A percentile compares a stretch with the other conserved stretches of the same genome.
phyloP scores from a whole-genome alignment of 2,888 invertebrate species.

The Gordius sp. region DNA sequence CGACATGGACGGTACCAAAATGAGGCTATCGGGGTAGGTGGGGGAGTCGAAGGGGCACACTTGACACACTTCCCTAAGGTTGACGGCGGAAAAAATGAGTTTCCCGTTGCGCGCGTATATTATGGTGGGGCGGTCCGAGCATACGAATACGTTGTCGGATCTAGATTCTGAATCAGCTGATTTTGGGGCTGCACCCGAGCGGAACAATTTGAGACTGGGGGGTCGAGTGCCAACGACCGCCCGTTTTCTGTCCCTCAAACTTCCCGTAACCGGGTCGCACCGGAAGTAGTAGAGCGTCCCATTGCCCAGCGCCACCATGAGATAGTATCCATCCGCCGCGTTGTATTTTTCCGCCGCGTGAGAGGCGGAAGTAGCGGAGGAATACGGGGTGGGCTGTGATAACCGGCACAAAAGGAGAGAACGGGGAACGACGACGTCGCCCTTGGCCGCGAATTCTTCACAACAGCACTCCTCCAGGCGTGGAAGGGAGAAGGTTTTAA shows the following conservation, averaged over 20 bases:
- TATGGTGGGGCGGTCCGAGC: constrained; percentile 88
- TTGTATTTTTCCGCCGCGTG: too few relatives aligned
- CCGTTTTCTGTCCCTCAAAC: constrained; percentile 60
- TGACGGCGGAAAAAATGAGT: constrained; percentile 30
- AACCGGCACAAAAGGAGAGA: constrained; percentile 19
- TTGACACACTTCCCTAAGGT: constrained; percentile 44
- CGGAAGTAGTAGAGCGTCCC: constrained; percentile 89
- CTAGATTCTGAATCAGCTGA: background rate
- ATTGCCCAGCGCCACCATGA: constrained; percentile 56
- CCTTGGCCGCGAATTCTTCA: constrained; percentile 29
- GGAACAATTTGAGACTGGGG: constrained; percentile 63
- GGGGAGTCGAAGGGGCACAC: constrained; percentile 90
- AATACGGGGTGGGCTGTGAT: too few relatives aligned
- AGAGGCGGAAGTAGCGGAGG: too few relatives aligned
- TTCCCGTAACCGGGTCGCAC: constrained; percentile 37
- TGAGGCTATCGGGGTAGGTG: constrained; percentile 42
- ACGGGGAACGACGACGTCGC: constrained; percentile 38
- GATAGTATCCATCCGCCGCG: constrained; percentile 25
- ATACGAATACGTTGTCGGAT: constrained; percentile 80
- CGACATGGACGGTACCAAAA: background rate
- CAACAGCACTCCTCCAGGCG: constrained; percentile 39
- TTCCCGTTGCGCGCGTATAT: constrained; percentile 47
- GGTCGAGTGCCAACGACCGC: constrained; percentile 91
- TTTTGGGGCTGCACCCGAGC: constrained; percentile 34
- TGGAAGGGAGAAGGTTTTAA: constrained; percentile 54